phyloP scores from a whole-genome alignment of 1,140 invertebrate species.

The Ruditapes philippinarum region DNA sequence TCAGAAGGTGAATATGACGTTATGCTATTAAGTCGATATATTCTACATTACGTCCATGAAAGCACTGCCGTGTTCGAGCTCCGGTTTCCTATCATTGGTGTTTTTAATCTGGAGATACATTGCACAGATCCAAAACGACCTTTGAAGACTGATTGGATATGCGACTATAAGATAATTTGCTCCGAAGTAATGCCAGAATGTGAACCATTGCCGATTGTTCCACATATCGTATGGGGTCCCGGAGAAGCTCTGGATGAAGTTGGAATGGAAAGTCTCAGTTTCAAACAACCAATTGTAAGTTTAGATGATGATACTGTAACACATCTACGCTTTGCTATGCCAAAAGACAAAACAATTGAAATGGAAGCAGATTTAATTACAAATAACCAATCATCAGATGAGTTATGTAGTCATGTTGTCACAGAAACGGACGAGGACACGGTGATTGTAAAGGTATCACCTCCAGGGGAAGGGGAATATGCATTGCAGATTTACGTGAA shows the following conservation, averaged over 20 bases:
- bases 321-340: constrained; percentile 46
- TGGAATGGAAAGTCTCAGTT: constrained; percentile 66
- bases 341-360: constrained; percentile 33
- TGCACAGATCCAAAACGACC: constrained; percentile 58
- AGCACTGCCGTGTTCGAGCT: constrained; percentile 67
- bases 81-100: constrained; percentile 73
- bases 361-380: constrained; percentile 50
- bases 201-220: constrained; percentile 74
- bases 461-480: constrained; percentile 70
- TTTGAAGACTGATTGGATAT: constrained; percentile 65
- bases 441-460: constrained; percentile 39
- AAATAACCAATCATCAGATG: constrained; percentile 14
- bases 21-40: constrained; percentile 62
- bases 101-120: constrained; percentile 72
- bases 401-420: constrained; percentile 19
- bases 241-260: constrained; percentile 37
- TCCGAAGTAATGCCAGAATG: constrained; percentile 64
- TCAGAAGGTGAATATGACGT: constrained; percentile 70
- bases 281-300: constrained; percentile 65
- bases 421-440: constrained; percentile 11
- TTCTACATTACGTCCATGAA: constrained; percentile 68
- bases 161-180: constrained; percentile 75
- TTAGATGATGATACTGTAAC: constrained; percentile 50
- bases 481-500: constrained; percentile 70
- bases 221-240: constrained; percentile 77